These are phyloP conservation scores for Hyposmocoma kahamanoa DNA, from an alignment of 1,140 invertebrate genomes.

Conservation along the genomic window DNA sequence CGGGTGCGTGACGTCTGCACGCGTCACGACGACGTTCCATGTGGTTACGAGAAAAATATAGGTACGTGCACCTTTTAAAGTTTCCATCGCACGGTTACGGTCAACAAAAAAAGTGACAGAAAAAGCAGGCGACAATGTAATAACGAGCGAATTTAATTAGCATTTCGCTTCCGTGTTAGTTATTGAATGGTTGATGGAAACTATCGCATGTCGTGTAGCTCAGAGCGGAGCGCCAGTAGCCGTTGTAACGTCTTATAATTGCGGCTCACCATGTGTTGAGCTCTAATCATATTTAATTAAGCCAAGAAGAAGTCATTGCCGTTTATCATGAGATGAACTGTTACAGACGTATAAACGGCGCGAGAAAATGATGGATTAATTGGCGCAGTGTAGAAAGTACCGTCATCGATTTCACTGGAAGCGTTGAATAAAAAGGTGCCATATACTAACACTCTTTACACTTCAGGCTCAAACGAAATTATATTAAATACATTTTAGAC, in stretches of 20 bases:
- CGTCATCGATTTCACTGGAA: conserved; percentile 1
- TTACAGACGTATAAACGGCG: conserved; percentile 53
- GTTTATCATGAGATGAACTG: conserved; percentile 70
- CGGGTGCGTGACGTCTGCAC: conserved; percentile 25
- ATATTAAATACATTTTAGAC: no score
- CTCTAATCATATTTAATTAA: conserved; percentile 71
- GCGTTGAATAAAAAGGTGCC: no score
- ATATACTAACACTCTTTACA: no score
- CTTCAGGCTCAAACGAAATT: no score
- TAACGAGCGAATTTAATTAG: conserved; percentile 37
- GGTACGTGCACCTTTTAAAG: not conserved
- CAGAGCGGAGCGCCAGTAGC: conserved; percentile 44
- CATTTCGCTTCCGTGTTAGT: conserved; percentile 50
- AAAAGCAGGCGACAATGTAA: conserved; percentile 27
- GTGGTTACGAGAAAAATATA: not conserved
- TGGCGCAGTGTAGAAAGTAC: conserved; percentile 25
- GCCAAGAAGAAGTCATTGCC: conserved; percentile 61
- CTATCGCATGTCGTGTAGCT: conserved; percentile 55
- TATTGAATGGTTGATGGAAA: conserved; percentile 56
- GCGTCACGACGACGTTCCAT: conserved; percentile 11
- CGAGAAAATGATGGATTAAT: conserved; percentile 41
- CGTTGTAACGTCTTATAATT: conserved; percentile 63
- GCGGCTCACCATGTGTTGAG: conserved; percentile 61
- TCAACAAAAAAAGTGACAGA: conserved; percentile 7
- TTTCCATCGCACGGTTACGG: not conserved